Percentiles rank a stretch among this genome's conserved stretches.
These are phyloP conservation scores for Aleiodes alternator DNA, from an alignment of 2,888 invertebrate genomes.

Conservation along the genomic window DNA sequence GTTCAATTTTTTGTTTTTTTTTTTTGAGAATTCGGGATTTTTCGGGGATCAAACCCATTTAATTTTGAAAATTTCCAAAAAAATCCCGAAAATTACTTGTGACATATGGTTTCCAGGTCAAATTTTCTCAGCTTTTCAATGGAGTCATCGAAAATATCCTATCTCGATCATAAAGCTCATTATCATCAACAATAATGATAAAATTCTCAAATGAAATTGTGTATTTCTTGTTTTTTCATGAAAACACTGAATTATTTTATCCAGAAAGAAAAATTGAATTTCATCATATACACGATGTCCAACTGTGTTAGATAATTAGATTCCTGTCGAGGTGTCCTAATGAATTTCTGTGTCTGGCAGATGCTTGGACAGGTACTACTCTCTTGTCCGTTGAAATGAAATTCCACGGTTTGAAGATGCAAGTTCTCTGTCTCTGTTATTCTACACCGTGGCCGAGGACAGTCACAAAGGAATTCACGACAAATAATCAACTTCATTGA, in stretches of 20 bases:
- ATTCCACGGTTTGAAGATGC: conserved; percentile 55
- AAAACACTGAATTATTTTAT: conserved; percentile 3
- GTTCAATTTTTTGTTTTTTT: too few relatives aligned
- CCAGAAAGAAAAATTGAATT: conserved; percentile 2
- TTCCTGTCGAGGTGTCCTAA: conserved; percentile 22
- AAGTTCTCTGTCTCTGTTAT: conserved; percentile 42
- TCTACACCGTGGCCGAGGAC: conserved; percentile 46
- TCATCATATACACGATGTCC: conserved; percentile 12
- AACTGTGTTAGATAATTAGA: conserved; percentile 36
- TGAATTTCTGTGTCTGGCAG: conserved; percentile 27
- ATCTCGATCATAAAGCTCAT: background rate
- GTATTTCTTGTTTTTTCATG: too few relatives aligned
- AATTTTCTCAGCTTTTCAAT: too few relatives aligned
- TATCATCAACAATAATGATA: conserved; percentile 9
- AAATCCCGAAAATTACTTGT: too few relatives aligned
- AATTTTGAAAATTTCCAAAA: too few relatives aligned
- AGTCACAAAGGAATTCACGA: conserved; percentile 56
- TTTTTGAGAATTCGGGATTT: too few relatives aligned
- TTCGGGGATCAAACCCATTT: too few relatives aligned
- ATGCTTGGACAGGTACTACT: conserved; percentile 25
- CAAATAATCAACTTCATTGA: conserved; percentile 58
- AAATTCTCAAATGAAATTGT: too few relatives aligned
- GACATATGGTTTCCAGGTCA: too few relatives aligned
- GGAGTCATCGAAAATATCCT: too few relatives aligned
- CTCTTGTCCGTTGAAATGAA: conserved; percentile 53